Percentiles rank a stretch among this genome's conserved stretches.
phyloP scores from a whole-genome alignment of 2,797 vertebrate species.

The Odontamblyopus lacepedii region DNA sequence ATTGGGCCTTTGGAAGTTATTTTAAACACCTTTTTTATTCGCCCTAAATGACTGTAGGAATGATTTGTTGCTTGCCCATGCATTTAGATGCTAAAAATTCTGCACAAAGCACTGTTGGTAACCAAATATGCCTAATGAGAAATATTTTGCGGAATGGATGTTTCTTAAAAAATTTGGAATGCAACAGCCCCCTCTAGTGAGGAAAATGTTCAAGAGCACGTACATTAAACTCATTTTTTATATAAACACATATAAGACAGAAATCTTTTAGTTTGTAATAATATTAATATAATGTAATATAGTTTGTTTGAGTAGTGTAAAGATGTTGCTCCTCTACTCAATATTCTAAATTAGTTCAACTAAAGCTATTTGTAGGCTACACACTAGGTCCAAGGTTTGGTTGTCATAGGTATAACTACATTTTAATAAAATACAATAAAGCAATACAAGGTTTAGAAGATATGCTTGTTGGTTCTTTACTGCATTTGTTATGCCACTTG shows the following conservation, averaged over 20 bases:
- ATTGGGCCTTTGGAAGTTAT: slow-evolving; percentile 38
- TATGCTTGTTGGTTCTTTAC: too few relatives aligned
- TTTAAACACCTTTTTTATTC: slow-evolving; percentile 40
- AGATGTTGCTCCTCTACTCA: too few relatives aligned
- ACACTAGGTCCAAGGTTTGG: too few relatives aligned
- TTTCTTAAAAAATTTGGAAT: background rate
- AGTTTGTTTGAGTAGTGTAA: too few relatives aligned
- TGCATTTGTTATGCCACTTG: background rate
- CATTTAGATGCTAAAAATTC: background rate
- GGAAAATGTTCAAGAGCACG: background rate
- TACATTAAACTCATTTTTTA: background rate
- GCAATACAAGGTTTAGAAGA: too few relatives aligned
- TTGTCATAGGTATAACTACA: too few relatives aligned
- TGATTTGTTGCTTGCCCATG: background rate
- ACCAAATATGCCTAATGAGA: background rate
- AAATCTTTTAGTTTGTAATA: too few relatives aligned
- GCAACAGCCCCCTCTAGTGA: slow-evolving; percentile 1
- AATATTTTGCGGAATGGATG: background rate
- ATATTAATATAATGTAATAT: too few relatives aligned
- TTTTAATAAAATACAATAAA: too few relatives aligned
- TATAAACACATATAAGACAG: background rate
- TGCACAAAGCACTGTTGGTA: background rate
- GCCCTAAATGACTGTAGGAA: slow-evolving; percentile 24
- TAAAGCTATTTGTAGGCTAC: too few relatives aligned
- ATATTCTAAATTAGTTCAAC: too few relatives aligned